phyloP scores from a whole-genome alignment of 1,140 invertebrate genomes.

The Bombus confusus region DNA sequence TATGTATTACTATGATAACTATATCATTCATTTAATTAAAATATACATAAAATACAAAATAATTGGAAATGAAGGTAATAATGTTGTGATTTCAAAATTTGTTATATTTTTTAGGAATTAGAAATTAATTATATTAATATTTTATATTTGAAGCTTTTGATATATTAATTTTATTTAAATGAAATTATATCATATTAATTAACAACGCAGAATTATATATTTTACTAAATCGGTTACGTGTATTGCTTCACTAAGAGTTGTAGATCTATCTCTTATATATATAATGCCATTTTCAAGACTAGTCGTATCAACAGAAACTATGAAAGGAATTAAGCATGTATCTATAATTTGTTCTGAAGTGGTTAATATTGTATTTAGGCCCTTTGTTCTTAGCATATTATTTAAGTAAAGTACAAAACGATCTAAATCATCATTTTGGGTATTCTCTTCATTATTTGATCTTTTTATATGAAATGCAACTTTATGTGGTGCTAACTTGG shows the following conservation, averaged over 20 bases:
- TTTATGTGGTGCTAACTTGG: slow-evolving; percentile 89
- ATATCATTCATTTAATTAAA: slow-evolving; percentile 24
- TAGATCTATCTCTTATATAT: slow-evolving; percentile 88
- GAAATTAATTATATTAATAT: slow-evolving; percentile 60
- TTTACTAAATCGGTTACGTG: slow-evolving; percentile 81
- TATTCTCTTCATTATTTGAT: slow-evolving; percentile 59
- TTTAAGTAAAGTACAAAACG: slow-evolving; percentile 79
- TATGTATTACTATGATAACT: slow-evolving; percentile 33
- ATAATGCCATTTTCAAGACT: slow-evolving; percentile 89
- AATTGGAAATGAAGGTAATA: slow-evolving; percentile 13
- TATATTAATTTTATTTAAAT: slow-evolving; percentile 33
- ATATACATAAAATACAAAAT: slow-evolving; percentile 39
- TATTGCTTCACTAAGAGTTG: slow-evolving; percentile 84
- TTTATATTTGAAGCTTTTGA: slow-evolving; percentile 19
- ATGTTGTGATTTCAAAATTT: slow-evolving; percentile 59
- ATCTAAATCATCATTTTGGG: slow-evolving; percentile 71
- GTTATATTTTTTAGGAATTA: slow-evolving; percentile 71
- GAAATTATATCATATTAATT: slow-evolving; percentile 18
- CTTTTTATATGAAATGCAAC: slow-evolving; percentile 82
- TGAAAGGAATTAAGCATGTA: slow-evolving; percentile 86
- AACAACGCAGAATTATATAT: slow-evolving; percentile 73
- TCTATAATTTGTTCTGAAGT: slow-evolving; percentile 67
- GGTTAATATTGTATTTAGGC: slow-evolving; percentile 75
- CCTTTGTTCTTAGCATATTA: slow-evolving; percentile 75
- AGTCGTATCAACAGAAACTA: slow-evolving; percentile 85